Base-by-base conservation (phyloP, 2,113 vertebrate species). In the Australoheros scitulus region DNA sequence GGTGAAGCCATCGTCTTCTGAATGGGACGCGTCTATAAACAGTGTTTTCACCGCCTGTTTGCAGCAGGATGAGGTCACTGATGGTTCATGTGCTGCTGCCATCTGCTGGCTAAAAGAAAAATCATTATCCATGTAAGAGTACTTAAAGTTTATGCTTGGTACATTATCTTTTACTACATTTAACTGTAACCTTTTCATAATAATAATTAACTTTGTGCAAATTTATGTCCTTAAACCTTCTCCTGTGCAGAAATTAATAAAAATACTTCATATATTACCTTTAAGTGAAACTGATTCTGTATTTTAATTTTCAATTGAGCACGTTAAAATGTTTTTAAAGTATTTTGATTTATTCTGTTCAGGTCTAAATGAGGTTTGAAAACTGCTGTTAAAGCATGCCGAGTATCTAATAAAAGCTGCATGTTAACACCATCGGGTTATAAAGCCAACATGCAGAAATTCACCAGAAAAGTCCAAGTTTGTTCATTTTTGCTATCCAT, bases 31-130 rank as follows among this genome's bases (percentile, higher is more conserved):
- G 17, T 50, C 43, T 0, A 32, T 11, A 14, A 13, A 24, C 2
- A 4, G 3, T 29, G 10, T 11, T 50, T 24, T 20, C 64, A 70
- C 41, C 2, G 64, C 9, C 41, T 50, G 65, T 18, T 70, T 70
- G 24, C 43, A 29, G 15, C 26, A 50, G 26, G 41, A 68, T 29
- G 65, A 29, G 0, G 2, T 70, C 65, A 29, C 43, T 1, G 43
- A 15, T 29, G 29, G 2, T 6, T 50, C 29, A 74, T n/a, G 3
- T 76, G 29, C 78, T 88, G 81, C 92, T 90, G 81, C 92, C 92
- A 89, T 87, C 92, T 93, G 75, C 79, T 91, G 92, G 90, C 43
- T 7, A 9, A 57, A 15, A 17, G 11, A 2, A 72, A 55, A 55
- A 32, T 52, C 43, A 32, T 11, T 50, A 17, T 50, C 1, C 0